Evolutionary conservation across 2,797 vertebrate genomes (phyloP), one percentile per base, ranked within the genome.

Genomic region (Dallia pectoralis): DNA sequence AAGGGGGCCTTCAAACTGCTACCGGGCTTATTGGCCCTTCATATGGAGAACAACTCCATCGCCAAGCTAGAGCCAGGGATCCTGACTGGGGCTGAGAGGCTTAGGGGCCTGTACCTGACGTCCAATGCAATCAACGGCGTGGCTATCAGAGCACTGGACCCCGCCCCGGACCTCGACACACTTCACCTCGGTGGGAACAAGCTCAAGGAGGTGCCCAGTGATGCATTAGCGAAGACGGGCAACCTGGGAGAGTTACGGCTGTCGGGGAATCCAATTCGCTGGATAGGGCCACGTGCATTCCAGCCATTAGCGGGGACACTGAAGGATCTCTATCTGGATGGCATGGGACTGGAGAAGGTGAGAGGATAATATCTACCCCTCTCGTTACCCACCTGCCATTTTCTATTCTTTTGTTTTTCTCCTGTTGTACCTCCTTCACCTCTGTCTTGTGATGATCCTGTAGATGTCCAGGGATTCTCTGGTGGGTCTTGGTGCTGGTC

Each of bases 281-380:
- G 75, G 76, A 80, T 99, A 61, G 91, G 75, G 0, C 81, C 93
- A 0, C 78, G 87, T 0, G 94, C 91, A 40, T 98, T 99, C 81
- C 85, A 79, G 65, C 88, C 94, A 0, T 68, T 96, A 77, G 90
- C 87, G 25, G 51, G 64, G 30, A 93, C 94, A 0, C 89, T 99
- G 79, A 95, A 93, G 85, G 94, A 96, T 78, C 91, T 99, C 56
- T 96, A 96, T 80, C 91, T 98, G 78, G 93, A 97, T 76, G 88
- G 93, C 84, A 95, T 95, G 87, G 93, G 91, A 1, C 88, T 98
- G 82, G 92, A 96, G 90, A 83, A 79, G 94, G 97, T 97, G 76
- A 18, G 27, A 4, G 27, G 19, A 9, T 64, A 53, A n/a, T 51
- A 51, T 51, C 6, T 51, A 53, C 51, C 12, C 6, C 15, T 56